Conservation (phyloP, 1,140 invertebrate species). For the Brevipalpus yothersi region DNA sequence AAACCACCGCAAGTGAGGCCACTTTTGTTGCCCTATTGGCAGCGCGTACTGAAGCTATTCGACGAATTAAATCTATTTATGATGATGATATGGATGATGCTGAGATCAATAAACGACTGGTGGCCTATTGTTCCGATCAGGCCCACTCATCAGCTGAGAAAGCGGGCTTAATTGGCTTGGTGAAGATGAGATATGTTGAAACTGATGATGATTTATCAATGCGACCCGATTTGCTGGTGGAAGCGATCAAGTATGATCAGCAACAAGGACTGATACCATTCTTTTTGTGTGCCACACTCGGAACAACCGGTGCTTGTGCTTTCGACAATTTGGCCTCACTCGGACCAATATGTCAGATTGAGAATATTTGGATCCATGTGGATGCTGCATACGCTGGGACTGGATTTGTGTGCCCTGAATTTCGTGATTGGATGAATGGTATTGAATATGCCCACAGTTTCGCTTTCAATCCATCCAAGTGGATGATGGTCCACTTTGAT, state of each 20-base stretch:
- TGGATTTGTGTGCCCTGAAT: conserved; percentile 83
- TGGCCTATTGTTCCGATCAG: conserved; percentile 78
- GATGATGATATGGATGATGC: conserved; percentile 40
- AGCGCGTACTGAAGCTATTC: conserved; percentile 55
- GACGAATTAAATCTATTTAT: conserved; percentile 35
- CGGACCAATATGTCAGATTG: conserved; percentile 44
- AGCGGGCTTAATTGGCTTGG: conserved; percentile 24
- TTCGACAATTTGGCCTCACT: conserved; percentile 66
- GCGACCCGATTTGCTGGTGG: conserved; percentile 10
- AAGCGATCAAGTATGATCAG: conserved; percentile 32
- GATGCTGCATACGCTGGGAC: conserved; percentile 73
- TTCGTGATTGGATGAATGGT: conserved; percentile 60
- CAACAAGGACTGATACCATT: conserved; percentile 62
- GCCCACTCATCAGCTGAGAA: conserved; percentile 31
- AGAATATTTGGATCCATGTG: conserved; percentile 58
- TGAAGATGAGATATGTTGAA: conserved; percentile 18
- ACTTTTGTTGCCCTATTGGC: conserved; percentile 56
- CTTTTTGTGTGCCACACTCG: conserved; percentile 61
- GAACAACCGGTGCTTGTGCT: conserved; percentile 73
- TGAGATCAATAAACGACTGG: conserved; percentile 67
- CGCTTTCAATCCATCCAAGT: conserved; percentile 91
- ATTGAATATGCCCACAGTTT: conserved; percentile 67
- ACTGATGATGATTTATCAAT: conserved; percentile 14
- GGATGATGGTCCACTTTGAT: conserved; percentile 84
- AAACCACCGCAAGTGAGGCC: conserved; percentile 75